Evolutionary conservation across 35 echinoderm and acorn worm species (phyloP).

Genomic region (Ptychodera flava): DNA sequence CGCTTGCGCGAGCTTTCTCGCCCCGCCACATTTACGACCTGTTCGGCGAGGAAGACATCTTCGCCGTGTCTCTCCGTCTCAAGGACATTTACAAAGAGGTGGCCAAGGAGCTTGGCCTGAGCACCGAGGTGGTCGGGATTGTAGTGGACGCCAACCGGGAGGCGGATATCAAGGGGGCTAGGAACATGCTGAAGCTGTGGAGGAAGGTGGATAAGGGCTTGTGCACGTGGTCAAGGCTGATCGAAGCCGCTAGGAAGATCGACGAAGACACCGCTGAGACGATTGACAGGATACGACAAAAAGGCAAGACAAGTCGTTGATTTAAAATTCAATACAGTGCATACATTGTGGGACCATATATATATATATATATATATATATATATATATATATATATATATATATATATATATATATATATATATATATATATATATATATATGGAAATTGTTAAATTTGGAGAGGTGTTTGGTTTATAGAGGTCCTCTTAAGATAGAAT

Average conservation of each 20-base stretch:
- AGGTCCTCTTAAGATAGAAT: too few species aligned
- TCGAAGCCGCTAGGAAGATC: background rate
- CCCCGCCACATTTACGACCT: background rate
- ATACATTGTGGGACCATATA: too few species aligned
- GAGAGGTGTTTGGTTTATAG: too few species aligned
- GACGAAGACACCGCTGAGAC: background rate
- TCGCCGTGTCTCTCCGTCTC: background rate
- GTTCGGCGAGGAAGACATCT: background rate
- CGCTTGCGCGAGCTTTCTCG: background rate
- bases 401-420: too few species aligned
- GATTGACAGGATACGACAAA: background rate
- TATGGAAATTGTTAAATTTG: too few species aligned
- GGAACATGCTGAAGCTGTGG: background rate
- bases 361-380: too few species aligned
- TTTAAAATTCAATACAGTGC: too few species aligned
- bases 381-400: too few species aligned
- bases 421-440: too few species aligned
- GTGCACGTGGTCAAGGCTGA: background rate
- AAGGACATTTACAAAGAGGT: background rate
- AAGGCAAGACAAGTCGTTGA: too few species aligned
- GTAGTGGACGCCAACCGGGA: background rate
- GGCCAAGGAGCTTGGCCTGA: background rate
- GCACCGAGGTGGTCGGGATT: background rate
- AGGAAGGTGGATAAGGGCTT: background rate
- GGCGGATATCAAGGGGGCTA: background rate